Evolutionary conservation across 2,888 invertebrate genomes (phyloP), one percentile per base, ranked within the genome.

Genomic region (Dorcus parallelipipedus): DNA sequence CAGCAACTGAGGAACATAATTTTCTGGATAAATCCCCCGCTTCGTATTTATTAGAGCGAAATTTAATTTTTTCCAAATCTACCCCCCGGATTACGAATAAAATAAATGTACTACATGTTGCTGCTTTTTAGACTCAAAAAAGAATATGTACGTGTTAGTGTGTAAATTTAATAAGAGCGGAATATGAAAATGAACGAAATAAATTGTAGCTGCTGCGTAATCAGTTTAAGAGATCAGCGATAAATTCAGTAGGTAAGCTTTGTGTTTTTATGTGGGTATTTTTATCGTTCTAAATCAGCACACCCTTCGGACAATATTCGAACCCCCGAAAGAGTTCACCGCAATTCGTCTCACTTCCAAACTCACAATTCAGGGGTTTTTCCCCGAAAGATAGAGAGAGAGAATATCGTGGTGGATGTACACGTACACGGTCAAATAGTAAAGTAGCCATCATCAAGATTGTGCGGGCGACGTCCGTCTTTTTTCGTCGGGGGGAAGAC

Each of bases 301-400:
- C 38, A 50, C 38, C 38, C 50, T 39, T 23, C 39, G 39, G 40
- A 40, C 40, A 17, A 45, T 20, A 45, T 45, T 45, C 45, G 14
- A 59, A 56, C 52, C 50, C 54, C 48, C 55, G 54, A 58, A 54
- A 48, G 58, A 58, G 58, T 50, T 20, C 54, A 53, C 52, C 52
- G 45, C 23, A 49, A 52, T 62, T 57, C 56, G 43, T 50, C 56
- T 59, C 59, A 57, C 62, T 62, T 53, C 62, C 52, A 58, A 59
- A 52, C 53, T 53, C 56, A 52, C 50, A 58, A 58, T 59, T 62
- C 59, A 59, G 56, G 54, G 57, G 51, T 38, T 33, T 33, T 33
- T 51, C 57, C 42, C 55, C 55, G 57, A 62, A 62, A 59, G 54
- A 54, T 58, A 62, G 60, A 60, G 58, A 62, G 60, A 62, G 26